Conservation (phyloP, 2,113 vertebrate genomes). For the Nannobrachium achirus region DNA sequence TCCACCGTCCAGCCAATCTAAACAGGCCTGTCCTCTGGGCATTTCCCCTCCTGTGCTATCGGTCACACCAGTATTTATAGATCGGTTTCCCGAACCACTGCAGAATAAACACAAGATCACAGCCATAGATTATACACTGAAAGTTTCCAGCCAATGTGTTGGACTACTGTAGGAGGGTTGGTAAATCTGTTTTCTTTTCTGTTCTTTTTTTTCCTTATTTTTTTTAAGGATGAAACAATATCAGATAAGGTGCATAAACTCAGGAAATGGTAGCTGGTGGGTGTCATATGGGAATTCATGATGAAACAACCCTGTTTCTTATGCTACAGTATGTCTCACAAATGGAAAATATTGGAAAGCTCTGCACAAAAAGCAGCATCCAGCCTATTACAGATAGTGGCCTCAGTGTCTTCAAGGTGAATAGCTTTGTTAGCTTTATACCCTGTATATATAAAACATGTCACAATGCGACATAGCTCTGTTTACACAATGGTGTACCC, state of each 20-base stretch:
- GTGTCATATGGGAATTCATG: neutral
- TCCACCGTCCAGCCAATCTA: constrained; percentile 16
- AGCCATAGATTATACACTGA: neutral
- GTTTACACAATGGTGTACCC: too few species aligned
- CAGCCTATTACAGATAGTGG: neutral
- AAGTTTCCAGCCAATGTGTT: constrained; percentile 11
- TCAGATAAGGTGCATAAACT: constrained; percentile 10
- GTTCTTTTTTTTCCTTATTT: neutral
- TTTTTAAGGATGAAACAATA: neutral
- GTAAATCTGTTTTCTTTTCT: too few species aligned
- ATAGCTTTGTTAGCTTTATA: too few species aligned
- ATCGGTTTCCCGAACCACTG: constrained; percentile 23
- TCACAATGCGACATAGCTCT: too few species aligned
- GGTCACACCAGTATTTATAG: constrained; percentile 45
- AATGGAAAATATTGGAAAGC: too few species aligned
- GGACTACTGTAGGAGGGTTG: neutral
- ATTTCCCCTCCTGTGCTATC: constrained; percentile 56
- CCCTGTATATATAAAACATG: neutral
- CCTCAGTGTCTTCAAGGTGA: neutral
- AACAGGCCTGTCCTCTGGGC: constrained; percentile 3
- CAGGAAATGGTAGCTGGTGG: neutral
- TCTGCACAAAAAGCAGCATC: neutral
- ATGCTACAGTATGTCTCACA: neutral
- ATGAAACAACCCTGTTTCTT: neutral
- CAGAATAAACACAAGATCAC: constrained; percentile 23